These are phyloP conservation scores for Drosophila algonquin DNA, from an alignment of 2,888 invertebrate genomes.

Conservation along the genomic window DNA sequence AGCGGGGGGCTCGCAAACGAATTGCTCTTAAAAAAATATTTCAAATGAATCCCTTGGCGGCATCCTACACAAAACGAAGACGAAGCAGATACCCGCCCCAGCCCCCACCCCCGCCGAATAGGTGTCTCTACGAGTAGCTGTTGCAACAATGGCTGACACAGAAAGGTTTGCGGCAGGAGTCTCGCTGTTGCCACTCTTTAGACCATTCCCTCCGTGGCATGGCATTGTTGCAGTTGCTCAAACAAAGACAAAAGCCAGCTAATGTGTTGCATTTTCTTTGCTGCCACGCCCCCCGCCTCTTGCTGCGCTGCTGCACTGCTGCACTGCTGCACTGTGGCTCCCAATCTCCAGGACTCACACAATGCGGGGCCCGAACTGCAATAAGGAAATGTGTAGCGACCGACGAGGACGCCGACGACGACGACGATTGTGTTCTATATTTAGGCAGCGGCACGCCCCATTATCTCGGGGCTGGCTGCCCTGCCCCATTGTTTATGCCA, in stretches of 20 bases:
- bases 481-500: slow-evolving; percentile 53
- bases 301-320: too few species aligned
- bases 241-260: slow-evolving; percentile 49
- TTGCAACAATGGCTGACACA: slow-evolving; percentile 49
- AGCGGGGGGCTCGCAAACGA: slow-evolving; percentile 4
- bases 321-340: background rate
- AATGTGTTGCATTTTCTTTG: slow-evolving; percentile 44
- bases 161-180: slow-evolving; percentile 39
- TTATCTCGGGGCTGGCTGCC: slow-evolving; percentile 29
- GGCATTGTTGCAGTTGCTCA: slow-evolving; percentile 64
- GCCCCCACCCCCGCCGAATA: slow-evolving; percentile 1
- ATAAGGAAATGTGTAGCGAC: slow-evolving; percentile 36
- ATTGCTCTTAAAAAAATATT: slow-evolving; percentile 39
- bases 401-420: background rate
- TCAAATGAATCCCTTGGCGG: slow-evolving; percentile 23
- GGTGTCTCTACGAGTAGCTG: slow-evolving; percentile 10
- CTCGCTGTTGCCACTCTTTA: background rate
- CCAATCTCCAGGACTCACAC: slow-evolving; percentile 46
- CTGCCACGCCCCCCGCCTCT: background rate
- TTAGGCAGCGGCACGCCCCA: slow-evolving; percentile 44
- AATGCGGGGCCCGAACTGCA: slow-evolving; percentile 42
- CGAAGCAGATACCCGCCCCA: background rate
- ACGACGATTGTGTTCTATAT: slow-evolving; percentile 39
- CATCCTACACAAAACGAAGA: too few species aligned
- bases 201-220: slow-evolving; percentile 49